Percentiles rank a stretch among this genome's conserved stretches.
phyloP scores from a whole-genome alignment of 1,140 invertebrate genomes.

The Druon quercuslanigerum region DNA sequence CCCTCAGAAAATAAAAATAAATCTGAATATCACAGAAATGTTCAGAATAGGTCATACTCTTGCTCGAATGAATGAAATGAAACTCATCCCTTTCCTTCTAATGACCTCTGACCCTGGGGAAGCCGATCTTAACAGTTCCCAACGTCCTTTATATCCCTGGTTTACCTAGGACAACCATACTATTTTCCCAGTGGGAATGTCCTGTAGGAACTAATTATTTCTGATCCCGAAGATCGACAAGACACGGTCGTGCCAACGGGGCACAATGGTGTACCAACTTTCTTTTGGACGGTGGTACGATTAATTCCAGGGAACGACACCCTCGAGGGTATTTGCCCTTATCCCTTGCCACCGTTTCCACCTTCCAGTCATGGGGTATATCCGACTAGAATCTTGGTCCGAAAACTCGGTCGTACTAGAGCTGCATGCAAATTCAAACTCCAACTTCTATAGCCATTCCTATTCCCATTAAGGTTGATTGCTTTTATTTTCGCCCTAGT shows the following conservation, averaged over 20 bases:
- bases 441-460: slow-evolving; percentile 22
- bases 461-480: slow-evolving; percentile 27
- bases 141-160: slow-evolving; percentile 22
- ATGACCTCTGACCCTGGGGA: background rate
- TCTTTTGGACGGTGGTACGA: slow-evolving; percentile 29
- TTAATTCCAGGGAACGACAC: slow-evolving; percentile 25
- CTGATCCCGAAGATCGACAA: slow-evolving; percentile 25
- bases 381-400: slow-evolving; percentile 27
- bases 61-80: background rate
- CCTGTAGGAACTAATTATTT: slow-evolving; percentile 29
- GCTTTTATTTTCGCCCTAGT: slow-evolving; percentile 17
- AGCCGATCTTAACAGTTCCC: slow-evolving; percentile 16
- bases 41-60: no score
- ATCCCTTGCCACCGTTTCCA: background rate
- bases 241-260: slow-evolving; percentile 4
- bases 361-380: background rate
- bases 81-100: background rate
- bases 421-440: slow-evolving; percentile 27
- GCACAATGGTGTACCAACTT: slow-evolving; percentile 26
- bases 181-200: slow-evolving; percentile 20
- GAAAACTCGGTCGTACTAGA: slow-evolving; percentile 6
- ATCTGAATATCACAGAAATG: no score
- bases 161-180: slow-evolving; percentile 16
- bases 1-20: no score
- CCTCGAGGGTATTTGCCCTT: slow-evolving; percentile 19